A percentile compares a stretch with the other conserved stretches of the same genome.
phyloP scores from a whole-genome alignment of 2,888 invertebrate species.

The Pyrocoelia pectoralis region DNA sequence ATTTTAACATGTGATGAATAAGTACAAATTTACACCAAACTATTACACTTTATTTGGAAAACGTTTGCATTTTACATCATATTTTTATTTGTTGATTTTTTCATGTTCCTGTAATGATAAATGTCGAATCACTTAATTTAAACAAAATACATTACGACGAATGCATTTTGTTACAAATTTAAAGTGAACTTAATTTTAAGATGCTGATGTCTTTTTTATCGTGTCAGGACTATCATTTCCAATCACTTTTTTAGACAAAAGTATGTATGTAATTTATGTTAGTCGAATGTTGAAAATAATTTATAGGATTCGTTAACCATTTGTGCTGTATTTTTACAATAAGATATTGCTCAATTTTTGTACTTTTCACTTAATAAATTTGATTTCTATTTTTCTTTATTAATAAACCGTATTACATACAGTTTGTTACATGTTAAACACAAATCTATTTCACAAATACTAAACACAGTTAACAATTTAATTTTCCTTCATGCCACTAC shows the following conservation, averaged over 20 bases:
- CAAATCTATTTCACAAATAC: background rate
- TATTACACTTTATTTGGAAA: conserved; percentile 20
- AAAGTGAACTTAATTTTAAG: background rate
- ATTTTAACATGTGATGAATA: conserved; percentile 29
- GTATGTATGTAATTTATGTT: no score
- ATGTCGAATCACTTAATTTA: conserved; percentile 4
- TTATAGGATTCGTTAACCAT: no score
- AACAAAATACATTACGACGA: background rate
- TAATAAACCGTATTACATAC: background rate
- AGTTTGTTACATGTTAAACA: background rate
- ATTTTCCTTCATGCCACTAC: conserved; percentile 67
- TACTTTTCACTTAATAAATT: background rate
- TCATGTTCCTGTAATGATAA: background rate
- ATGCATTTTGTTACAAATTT: conserved; percentile 13
- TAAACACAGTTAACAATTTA: background rate
- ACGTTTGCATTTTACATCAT: conserved; percentile 20
- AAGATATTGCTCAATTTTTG: background rate
- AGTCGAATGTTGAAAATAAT: no score
- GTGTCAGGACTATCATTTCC: no score
- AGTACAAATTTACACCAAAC: conserved; percentile 29
- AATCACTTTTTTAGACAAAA: no score
- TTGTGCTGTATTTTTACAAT: background rate
- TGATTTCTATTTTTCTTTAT: background rate
- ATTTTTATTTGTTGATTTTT: conserved; percentile 15
- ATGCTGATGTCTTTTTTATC: no score